A percentile compares a stretch with the other conserved stretches of the same genome.
These are phyloP conservation scores for Ormyrus nitidulus DNA, from an alignment of 2,888 invertebrate species.

Conservation along the genomic window DNA sequence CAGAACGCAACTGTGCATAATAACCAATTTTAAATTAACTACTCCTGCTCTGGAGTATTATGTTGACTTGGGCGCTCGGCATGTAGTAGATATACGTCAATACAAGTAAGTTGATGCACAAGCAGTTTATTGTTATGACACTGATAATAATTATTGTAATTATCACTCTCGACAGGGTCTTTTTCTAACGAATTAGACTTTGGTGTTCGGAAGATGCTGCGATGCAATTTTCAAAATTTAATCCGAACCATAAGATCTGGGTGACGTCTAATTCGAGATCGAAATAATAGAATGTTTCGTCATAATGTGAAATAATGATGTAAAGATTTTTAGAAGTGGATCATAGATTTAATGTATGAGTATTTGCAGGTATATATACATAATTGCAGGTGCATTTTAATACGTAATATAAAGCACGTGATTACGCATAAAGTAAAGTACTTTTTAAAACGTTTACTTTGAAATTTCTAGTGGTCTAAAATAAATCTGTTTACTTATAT, in stretches of 20 bases:
- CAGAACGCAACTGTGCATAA: no score
- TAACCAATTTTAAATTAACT: no score
- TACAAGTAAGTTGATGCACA: neutral
- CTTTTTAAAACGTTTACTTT: neutral
- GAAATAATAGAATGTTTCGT: constrained; percentile 31
- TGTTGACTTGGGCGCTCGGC: neutral
- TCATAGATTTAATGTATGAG: neutral
- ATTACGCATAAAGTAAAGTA: constrained; percentile 6
- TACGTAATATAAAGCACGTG: neutral
- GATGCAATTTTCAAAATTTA: neutral
- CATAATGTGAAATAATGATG: constrained; percentile 37
- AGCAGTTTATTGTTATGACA: constrained; percentile 14
- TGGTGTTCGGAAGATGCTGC: neutral
- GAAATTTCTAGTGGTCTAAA: neutral
- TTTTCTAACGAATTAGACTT: neutral
- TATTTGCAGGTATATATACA: no score
- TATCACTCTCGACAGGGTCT: constrained; percentile 3
- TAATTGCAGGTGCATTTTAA: no score
- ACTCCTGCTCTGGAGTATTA: no score
- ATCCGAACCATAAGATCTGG: neutral
- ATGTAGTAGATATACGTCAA: neutral
- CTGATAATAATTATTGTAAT: constrained; percentile 40
- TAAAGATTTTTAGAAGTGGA: neutral
- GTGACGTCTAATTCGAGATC: no score
- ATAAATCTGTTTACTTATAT: constrained; percentile 27